These are phyloP conservation scores for Polypedilum pembai DNA, from an alignment of 1,140 invertebrate species.

Conservation along the genomic window DNA sequence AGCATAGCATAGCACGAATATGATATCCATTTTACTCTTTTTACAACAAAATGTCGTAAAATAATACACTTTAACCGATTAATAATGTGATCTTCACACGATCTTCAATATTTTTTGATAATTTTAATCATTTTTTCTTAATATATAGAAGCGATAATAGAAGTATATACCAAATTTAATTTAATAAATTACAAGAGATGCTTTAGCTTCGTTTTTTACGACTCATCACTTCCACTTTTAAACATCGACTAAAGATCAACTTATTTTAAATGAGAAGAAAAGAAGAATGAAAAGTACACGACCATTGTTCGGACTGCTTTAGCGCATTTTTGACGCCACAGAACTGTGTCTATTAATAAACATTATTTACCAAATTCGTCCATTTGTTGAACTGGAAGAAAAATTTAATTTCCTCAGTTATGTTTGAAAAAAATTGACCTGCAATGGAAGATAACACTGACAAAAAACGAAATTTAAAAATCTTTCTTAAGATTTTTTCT, in stretches of 20 bases:
- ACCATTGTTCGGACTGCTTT: no score
- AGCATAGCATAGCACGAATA: constrained; percentile 3
- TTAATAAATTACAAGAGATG: constrained; percentile 24
- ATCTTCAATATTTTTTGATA: constrained; percentile 15
- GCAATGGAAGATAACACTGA: no score
- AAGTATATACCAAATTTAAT: constrained; percentile 19
- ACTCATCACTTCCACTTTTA: background rate
- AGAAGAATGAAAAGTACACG: no score
- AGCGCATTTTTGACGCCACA: no score
- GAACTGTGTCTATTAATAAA: no score
- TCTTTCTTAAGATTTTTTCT: no score
- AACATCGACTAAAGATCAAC: background rate
- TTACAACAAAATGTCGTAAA: constrained; percentile 13
- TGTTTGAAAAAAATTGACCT: no score
- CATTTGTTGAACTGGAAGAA: no score
- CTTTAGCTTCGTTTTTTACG: constrained; percentile 13
- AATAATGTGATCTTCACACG: background rate
- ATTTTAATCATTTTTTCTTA: constrained; percentile 22
- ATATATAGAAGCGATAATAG: constrained; percentile 1
- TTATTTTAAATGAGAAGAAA: no score
- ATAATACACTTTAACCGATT: background rate
- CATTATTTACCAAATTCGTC: no score
- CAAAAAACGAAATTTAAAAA: no score
- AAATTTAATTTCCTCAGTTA: no score
- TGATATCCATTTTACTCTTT: constrained; percentile 18